Conservation (phyloP, 2,888 invertebrate genomes). For the Ochropleura plecta region DNA sequence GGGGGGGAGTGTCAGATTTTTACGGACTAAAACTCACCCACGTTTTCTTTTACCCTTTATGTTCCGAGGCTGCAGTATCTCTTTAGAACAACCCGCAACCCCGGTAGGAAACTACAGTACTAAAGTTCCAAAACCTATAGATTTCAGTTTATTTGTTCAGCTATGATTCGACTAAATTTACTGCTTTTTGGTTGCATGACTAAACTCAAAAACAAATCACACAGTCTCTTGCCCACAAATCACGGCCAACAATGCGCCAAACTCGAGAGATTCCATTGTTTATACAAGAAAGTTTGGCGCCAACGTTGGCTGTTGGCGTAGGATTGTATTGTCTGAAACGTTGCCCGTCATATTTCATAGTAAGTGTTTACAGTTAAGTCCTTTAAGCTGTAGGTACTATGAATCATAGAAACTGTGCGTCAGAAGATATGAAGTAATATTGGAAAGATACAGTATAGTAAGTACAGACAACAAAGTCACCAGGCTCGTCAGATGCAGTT, state of each 20-base stretch:
- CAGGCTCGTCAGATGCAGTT: too few species aligned
- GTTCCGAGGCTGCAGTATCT: too few species aligned
- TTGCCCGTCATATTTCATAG: slow-evolving; percentile 55
- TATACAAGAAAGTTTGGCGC: slow-evolving; percentile 49
- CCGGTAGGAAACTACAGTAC: background rate
- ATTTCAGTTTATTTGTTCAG: slow-evolving; percentile 19
- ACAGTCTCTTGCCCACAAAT: slow-evolving; percentile 32
- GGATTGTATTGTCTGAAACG: slow-evolving; percentile 32
- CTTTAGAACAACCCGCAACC: too few species aligned
- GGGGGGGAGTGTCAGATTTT: too few species aligned
- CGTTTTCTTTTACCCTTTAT: too few species aligned
- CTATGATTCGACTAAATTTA: slow-evolving; percentile 26
- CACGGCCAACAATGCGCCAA: slow-evolving; percentile 52
- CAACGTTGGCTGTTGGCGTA: slow-evolving; percentile 44
- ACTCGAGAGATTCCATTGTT: slow-evolving; percentile 38
- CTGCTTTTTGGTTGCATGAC: slow-evolving; percentile 20
- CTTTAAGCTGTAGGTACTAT: slow-evolving; percentile 12
- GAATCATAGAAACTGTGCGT: slow-evolving; percentile 18
- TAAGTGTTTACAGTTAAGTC: slow-evolving; percentile 43
- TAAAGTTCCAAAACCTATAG: slow-evolving; percentile 1
- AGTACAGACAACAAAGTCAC: background rate
- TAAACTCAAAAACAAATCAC: slow-evolving; percentile 47
- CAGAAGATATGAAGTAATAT: background rate
- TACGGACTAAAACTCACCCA: too few species aligned
- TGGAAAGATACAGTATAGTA: background rate